Percentiles rank a stretch among this genome's conserved stretches.
phyloP scores from a whole-genome alignment of 1,140 invertebrate genomes.

The Batillaria attramentaria region DNA sequence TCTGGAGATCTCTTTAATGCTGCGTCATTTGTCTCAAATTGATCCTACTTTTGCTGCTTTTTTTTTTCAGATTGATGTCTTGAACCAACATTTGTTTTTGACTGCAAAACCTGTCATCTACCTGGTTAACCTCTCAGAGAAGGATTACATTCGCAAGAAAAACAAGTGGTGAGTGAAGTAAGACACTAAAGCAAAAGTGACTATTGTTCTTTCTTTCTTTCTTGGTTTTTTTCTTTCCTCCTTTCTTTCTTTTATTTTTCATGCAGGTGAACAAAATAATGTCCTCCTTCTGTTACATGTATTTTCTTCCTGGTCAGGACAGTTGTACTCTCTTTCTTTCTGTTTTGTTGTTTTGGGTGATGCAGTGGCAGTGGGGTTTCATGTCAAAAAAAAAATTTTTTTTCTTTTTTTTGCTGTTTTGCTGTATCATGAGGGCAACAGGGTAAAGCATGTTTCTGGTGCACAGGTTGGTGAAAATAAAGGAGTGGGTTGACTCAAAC shows the following conservation, averaged over 20 bases:
- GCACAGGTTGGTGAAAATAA: slow-evolving; percentile 94
- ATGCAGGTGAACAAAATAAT: no score
- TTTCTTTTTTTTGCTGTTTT: not conserved
- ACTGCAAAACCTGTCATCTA: slow-evolving; percentile 99
- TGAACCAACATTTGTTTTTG: slow-evolving; percentile 97
- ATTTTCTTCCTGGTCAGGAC: no score
- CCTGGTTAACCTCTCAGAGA: slow-evolving; percentile 97
- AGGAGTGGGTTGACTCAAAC: slow-evolving; percentile 98
- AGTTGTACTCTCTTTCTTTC: no score
- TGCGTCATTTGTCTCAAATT: no score
- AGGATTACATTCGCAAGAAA: slow-evolving; percentile 99
- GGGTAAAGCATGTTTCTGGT: not conserved
- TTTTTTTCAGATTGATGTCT: slow-evolving; percentile 88
- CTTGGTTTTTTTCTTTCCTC: not conserved
- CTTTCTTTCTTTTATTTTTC: not conserved
- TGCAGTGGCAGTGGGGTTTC: no score
- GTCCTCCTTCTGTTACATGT: no score
- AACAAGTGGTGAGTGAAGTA: slow-evolving; percentile 93
- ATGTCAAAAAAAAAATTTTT: no score
- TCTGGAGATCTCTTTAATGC: no score
- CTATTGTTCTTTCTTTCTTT: not conserved
- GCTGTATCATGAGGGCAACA: not conserved
- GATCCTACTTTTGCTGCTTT: slow-evolving; percentile 33
- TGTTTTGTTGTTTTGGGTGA: no score
- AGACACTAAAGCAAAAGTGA: no score